Percentiles rank a stretch among this genome's conserved stretches.
phyloP scores from a whole-genome alignment of 1,140 invertebrate species.

The Panagrolaimus sp. region DNA sequence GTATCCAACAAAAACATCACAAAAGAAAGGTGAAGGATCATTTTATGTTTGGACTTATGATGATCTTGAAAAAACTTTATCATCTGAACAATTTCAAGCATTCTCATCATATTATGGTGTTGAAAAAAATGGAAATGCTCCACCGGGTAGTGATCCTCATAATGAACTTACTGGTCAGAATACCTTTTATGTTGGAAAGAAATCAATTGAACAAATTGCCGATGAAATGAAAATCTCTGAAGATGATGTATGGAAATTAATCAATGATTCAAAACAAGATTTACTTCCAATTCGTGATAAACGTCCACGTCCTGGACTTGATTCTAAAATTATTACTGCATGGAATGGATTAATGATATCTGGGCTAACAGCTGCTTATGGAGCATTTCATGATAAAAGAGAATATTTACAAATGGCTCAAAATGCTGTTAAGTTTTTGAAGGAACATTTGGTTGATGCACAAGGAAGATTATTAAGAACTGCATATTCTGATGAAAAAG shows the following conservation, averaged over 20 bases:
- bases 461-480: constrained; percentile 71
- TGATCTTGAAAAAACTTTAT: constrained; percentile 68
- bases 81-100: neutral
- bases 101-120: constrained; percentile 71
- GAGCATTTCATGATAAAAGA: constrained; percentile 63
- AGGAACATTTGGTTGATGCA: constrained; percentile 68
- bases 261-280: constrained; percentile 67
- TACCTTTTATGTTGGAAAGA: constrained; percentile 70
- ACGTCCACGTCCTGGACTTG: constrained; percentile 77
- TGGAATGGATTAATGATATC: constrained; percentile 89
- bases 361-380: constrained; percentile 72
- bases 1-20: constrained; percentile 65
- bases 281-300: constrained; percentile 69
- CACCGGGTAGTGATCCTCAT: constrained; percentile 71
- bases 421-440: constrained; percentile 72
- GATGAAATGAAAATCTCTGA: constrained; percentile 45
- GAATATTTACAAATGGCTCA: constrained; percentile 70
- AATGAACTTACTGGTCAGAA: constrained; percentile 78
- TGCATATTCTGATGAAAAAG: constrained; percentile 68
- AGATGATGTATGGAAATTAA: constrained; percentile 64
- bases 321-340: constrained; percentile 81
- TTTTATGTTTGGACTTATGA: constrained; percentile 84
- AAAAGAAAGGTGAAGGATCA: constrained; percentile 78
- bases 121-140: constrained; percentile 73
- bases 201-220: constrained; percentile 70